phyloP scores from a whole-genome alignment of 1,140 invertebrate species.

The Pogonomyrmex barbatus region DNA sequence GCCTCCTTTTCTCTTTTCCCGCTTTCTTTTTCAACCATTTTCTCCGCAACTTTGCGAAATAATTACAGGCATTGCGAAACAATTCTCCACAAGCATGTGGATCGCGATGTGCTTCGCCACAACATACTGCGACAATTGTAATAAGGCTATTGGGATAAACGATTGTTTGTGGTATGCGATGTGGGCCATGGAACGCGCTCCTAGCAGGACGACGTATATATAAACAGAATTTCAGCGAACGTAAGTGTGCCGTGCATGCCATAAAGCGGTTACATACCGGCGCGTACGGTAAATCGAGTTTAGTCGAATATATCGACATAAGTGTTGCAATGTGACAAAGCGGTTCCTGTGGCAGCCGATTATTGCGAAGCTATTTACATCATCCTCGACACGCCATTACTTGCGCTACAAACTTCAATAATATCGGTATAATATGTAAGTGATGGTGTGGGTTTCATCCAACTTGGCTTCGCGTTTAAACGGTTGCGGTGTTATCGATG shows the following conservation, averaged over 20 bases:
- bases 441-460: conserved; percentile 54
- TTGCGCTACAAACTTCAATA: conserved; percentile 61
- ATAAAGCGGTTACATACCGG: conserved; percentile 57
- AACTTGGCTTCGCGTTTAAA: conserved; percentile 48
- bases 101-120: background rate
- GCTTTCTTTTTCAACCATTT: background rate
- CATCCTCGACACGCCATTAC: conserved; percentile 54
- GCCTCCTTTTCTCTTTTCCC: too few species aligned
- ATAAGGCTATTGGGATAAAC: conserved; percentile 49
- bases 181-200: background rate
- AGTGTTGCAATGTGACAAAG: conserved; percentile 59
- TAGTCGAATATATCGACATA: conserved; percentile 56
- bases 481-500: conserved; percentile 46
- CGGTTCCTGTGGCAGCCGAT: conserved; percentile 55
- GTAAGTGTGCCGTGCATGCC: conserved; percentile 53
- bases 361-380: conserved; percentile 63
- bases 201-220: conserved; percentile 23
- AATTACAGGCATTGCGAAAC: conserved; percentile 31
- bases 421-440: conserved; percentile 61
- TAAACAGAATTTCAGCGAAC: conserved; percentile 49
- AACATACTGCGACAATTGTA: conserved; percentile 48
- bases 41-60: conserved; percentile 2
- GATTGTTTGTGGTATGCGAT: conserved; percentile 38
- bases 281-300: conserved; percentile 58
- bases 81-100: conserved; percentile 28